Conservation (phyloP, 2,888 invertebrate genomes). For the Ennomos quercinarius region DNA sequence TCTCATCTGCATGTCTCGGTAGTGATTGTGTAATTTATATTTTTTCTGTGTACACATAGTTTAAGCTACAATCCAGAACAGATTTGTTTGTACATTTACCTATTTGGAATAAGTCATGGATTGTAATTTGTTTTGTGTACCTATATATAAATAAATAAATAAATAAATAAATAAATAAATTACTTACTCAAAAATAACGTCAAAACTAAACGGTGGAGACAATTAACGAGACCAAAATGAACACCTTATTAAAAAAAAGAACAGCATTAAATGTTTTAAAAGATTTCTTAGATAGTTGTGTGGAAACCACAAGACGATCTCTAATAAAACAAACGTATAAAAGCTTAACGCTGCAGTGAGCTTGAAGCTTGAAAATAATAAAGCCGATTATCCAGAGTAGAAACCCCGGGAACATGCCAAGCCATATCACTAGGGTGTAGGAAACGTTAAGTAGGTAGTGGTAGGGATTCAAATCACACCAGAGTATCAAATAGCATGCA, state of each 20-base stretch:
- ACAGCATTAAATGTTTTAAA: conserved; percentile 10
- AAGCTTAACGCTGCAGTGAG: conserved; percentile 13
- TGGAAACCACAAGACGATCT: conserved; percentile 8
- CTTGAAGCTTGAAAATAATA: conserved; percentile 14
- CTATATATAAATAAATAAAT: too few species aligned
- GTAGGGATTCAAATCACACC: conserved; percentile 25
- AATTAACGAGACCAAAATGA: not conserved
- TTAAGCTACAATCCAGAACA: too few species aligned
- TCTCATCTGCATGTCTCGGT: too few species aligned
- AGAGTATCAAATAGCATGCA: conserved; percentile 41
- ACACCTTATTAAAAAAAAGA: too few species aligned
- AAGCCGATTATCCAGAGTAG: conserved; percentile 12
- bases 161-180: too few species aligned
- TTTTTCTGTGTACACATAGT: too few species aligned
- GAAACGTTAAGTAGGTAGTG: conserved; percentile 1
- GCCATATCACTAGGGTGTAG: not conserved
- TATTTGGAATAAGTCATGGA: too few species aligned
- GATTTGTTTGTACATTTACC: too few species aligned
- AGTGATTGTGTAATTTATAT: too few species aligned
- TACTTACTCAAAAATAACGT: not conserved
- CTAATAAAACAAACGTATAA: conserved; percentile 13
- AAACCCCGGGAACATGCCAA: not conserved
- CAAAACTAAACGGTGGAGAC: not conserved
- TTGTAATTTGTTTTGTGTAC: too few species aligned
- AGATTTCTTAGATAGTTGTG: conserved; percentile 9